Evolutionary conservation across 2,113 vertebrate species (phyloP).

Genomic region (Arenaria interpres): DNA sequence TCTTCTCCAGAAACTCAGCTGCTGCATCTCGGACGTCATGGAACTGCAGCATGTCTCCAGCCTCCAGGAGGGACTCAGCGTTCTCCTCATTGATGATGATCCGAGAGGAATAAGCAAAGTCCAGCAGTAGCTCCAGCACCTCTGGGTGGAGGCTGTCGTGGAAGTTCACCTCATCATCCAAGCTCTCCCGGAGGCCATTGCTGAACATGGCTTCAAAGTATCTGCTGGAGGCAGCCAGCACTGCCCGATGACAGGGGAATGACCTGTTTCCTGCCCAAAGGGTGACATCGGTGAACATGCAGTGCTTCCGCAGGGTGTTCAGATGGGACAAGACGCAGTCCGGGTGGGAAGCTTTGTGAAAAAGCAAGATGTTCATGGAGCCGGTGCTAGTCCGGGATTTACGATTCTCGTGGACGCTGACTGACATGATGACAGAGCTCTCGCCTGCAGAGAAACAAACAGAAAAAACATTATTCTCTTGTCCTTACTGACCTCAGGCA

Average conservation of each 20-base stretch:
- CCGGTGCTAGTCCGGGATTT: constrained; percentile 92
- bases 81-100: constrained; percentile 94
- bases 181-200: constrained; percentile 90
- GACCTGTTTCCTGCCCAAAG: constrained; percentile 91
- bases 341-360: constrained; percentile 92
- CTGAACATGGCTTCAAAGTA: constrained; percentile 99
- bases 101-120: constrained; percentile 93
- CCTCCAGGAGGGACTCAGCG: constrained; percentile 90
- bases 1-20: constrained; percentile 92
- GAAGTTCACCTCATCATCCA: constrained; percentile 90
- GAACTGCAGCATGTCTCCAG: constrained; percentile 95
- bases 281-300: constrained; percentile 93
- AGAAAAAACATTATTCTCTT: background rate
- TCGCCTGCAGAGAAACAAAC: constrained; percentile 16
- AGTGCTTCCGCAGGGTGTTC: constrained; percentile 88
- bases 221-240: constrained; percentile 91
- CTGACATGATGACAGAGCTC: constrained; percentile 82
- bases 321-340: constrained; percentile 92
- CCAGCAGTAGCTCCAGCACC: constrained; percentile 91
- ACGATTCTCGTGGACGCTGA: constrained; percentile 92
- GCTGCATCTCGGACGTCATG: constrained; percentile 91
- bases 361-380: constrained; percentile 91
- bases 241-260: constrained; percentile 91
- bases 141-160: constrained; percentile 92
- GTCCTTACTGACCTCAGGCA: background rate